Base-by-base conservation (phyloP, 2,888 invertebrate genomes). In the Trichacis sp. region DNA sequence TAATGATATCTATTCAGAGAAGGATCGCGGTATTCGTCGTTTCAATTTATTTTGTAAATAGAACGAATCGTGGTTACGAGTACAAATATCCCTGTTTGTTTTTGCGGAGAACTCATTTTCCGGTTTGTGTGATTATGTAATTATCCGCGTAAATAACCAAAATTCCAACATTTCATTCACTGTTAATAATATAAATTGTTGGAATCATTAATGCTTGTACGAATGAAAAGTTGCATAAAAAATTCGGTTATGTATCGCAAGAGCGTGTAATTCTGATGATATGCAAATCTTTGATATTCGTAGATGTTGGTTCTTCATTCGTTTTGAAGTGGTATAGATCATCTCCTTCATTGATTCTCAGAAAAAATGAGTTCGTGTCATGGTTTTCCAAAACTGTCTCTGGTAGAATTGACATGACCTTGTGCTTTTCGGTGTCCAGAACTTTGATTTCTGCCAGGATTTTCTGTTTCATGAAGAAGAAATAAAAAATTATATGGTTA, bases 201-300 rank as follows among this genome's bases (percentile, higher is more conserved):
- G 8, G n/a, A 33, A 33, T 33, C 33, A 9, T n/a, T 33, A n/a
- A n/a, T n/a, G n/a, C n/a, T n/a, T n/a, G n/a, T n/a, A n/a, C n/a
- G n/a, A n/a, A n/a, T n/a, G n/a, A n/a, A n/a, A n/a, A n/a, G n/a
- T n/a, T n/a, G n/a, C n/a, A n/a, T n/a, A n/a, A n/a, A n/a, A n/a
- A n/a, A n/a, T n/a, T n/a, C n/a, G n/a, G n/a, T n/a, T n/a, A n/a
- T n/a, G n/a, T n/a, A n/a, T n/a, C n/a, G n/a, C n/a, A n/a, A n/a
- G n/a, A n/a, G n/a, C n/a, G n/a, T n/a, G 24, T 24, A 29, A 79
- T 79, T 45, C 74, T 70, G 63, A 79, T 75, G 1, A 74, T 19
- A 20, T 80, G 77, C 2, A 79, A 70, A 66, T 80, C 74, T 1
- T 77, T 72, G 19, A 79, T 73, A 50, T 73, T 68, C 18, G 75